phyloP scores from a whole-genome alignment of 2,797 vertebrate genomes.

The Dallia pectoralis region DNA sequence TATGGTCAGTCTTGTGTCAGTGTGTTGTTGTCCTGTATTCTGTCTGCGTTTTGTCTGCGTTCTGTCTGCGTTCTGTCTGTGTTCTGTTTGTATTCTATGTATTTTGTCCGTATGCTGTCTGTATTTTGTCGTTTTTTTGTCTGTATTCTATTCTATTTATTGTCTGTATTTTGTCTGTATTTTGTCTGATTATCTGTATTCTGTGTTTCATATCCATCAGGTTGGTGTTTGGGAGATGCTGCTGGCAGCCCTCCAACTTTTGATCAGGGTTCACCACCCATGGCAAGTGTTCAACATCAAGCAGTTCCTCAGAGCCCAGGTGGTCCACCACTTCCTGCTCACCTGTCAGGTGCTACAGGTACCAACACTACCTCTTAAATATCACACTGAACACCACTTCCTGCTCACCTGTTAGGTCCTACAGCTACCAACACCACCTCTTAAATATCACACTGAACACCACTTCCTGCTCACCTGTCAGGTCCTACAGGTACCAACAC shows the following conservation, averaged over 20 bases:
- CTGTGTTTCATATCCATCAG: slow-evolving; percentile 62
- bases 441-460: slow-evolving; percentile 52
- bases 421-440: slow-evolving; percentile 75
- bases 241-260: slow-evolving; percentile 87
- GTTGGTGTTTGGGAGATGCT: slow-evolving; percentile 91
- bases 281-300: slow-evolving; percentile 92
- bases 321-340: slow-evolving; percentile 91
- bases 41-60: slow-evolving; percentile 13
- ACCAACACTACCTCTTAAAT: slow-evolving; percentile 15
- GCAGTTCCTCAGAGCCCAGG: slow-evolving; percentile 88
- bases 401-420: too few relatives aligned
- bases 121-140: too few relatives aligned
- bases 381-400: too few relatives aligned
- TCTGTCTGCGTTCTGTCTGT: too few relatives aligned
- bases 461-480: slow-evolving; percentile 94
- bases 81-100: too few relatives aligned
- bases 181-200: background rate
- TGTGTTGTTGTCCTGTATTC: background rate
- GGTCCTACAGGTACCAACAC: slow-evolving; percentile 86
- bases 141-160: too few relatives aligned
- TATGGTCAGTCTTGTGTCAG: background rate
- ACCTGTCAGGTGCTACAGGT: slow-evolving; percentile 98
- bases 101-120: too few relatives aligned
- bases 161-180: too few relatives aligned
- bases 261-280: slow-evolving; percentile 91